Evolutionary conservation across 2,113 vertebrate species (phyloP), one percentile per base, ranked within the genome.

Genomic region (Bettongia penicillata): DNA sequence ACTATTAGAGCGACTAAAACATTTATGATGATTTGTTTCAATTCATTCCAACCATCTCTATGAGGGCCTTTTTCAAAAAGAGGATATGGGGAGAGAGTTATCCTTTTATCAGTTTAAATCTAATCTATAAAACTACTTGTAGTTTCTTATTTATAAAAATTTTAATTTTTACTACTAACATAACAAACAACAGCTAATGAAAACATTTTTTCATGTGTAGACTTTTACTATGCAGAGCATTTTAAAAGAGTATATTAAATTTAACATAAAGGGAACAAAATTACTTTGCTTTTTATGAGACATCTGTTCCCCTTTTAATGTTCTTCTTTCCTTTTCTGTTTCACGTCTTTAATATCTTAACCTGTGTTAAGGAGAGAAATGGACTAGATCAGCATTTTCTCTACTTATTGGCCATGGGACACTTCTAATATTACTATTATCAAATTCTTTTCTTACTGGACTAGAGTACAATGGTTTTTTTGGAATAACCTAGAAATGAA

Each of bases 91-190:
- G 55, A 8, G 55, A 57, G 28, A 31, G 93, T 93, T 92, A 94
- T 91, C 25, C 93, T 94, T 93, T 49, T 95, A 25, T 91, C 47
- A 93, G 89, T 28, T 95, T 84, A 97, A 97, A 90, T 9, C 57
- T 93, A 90, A 48, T 90, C 8, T 93, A 4, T 37, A 91, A 55
- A 89, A 90, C 94, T 91, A 91, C 94, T 89, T 97, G 93, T 12
- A 68, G 10, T 68, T 68, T 31, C 10, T 37, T 68, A 37, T 37
- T 14, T 68, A 68, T 37, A 31, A 37, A 3, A 68, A 61, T 61
- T 61, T 61, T 31, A 31, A 31, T 61, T 61, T 61, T 61, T 61
- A 31, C 28, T 61, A 61, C 10, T 12, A 61, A 61, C 10, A 28
- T 57, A 61, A 57, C 24, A 57, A 61, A 61, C 28, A 31, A 8